These are phyloP conservation scores for Drosophila novamexicana DNA, from an alignment of 1,140 invertebrate species.

Conservation along the genomic window DNA sequence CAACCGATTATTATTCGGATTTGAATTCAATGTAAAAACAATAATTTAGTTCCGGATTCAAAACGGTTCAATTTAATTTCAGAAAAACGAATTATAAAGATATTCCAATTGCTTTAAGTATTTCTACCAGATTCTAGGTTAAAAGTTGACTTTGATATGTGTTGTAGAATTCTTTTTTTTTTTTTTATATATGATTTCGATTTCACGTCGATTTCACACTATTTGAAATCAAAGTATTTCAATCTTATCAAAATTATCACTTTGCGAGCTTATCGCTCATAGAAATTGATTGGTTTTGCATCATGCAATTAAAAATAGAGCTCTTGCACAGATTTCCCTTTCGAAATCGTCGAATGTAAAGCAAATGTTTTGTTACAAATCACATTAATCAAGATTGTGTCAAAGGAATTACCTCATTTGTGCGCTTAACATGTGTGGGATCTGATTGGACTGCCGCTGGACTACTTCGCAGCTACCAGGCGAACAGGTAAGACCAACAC, in stretches of 20 bases:
- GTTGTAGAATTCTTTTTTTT: background rate
- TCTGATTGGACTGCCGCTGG: conserved; percentile 17
- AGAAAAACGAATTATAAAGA: no score
- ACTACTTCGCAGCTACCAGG: conserved; percentile 16
- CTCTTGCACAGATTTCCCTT: conserved; percentile 27
- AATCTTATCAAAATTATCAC: conserved; percentile 11
- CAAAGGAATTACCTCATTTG: conserved; percentile 44
- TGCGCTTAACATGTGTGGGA: conserved; percentile 26
- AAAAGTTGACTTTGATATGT: no score
- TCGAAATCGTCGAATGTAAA: conserved; percentile 15
- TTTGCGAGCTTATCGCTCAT: no score
- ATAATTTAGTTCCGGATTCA: no score
- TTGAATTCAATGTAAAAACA: no score
- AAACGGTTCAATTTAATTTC: no score
- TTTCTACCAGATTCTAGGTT: no score
- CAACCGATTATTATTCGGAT: no score
- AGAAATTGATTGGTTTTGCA: conserved; percentile 15
- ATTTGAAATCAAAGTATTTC: background rate
- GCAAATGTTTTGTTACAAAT: conserved; percentile 6
- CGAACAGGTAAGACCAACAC: conserved; percentile 1
- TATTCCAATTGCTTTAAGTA: no score
- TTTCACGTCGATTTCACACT: background rate
- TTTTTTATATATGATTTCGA: background rate
- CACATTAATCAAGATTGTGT: conserved; percentile 54
- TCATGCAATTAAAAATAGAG: conserved; percentile 7